These are phyloP conservation scores for Ormyrus nitidulus DNA, from an alignment of 2,888 invertebrate species.

Conservation along the genomic window DNA sequence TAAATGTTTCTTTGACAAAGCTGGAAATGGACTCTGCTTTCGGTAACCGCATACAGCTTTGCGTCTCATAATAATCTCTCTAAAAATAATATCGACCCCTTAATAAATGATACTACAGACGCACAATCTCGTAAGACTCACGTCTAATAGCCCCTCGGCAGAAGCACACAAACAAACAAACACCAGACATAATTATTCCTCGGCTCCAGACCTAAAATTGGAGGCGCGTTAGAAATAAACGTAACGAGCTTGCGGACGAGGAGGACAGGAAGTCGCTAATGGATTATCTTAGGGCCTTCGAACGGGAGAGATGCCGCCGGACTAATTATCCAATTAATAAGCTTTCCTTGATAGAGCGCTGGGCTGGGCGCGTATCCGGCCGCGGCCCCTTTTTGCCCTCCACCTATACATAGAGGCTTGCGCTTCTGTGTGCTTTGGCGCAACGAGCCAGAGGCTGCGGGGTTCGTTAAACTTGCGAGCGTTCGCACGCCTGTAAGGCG, in stretches of 20 bases:
- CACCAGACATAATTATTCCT: no score
- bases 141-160: no score
- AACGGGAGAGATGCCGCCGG: background rate
- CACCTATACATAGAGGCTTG: no score
- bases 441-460: background rate
- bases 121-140: no score
- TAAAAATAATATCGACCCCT: no score
- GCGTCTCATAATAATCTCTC: no score
- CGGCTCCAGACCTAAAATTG: background rate
- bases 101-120: no score
- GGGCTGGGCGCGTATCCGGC: slow-evolving; percentile 29
- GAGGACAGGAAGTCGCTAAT: slow-evolving; percentile 36
- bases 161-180: no score
- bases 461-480: slow-evolving; percentile 34
- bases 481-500: background rate
- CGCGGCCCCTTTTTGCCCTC: background rate
- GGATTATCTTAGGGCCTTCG: slow-evolving; percentile 29
- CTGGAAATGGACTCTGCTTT: no score
- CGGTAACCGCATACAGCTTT: no score
- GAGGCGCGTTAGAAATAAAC: slow-evolving; percentile 29
- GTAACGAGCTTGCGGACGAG: slow-evolving; percentile 24
- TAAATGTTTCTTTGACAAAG: no score
- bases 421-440: no score
- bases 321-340: slow-evolving; percentile 52
- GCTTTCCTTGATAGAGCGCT: slow-evolving; percentile 25